Percentiles rank a stretch among this genome's conserved stretches.
These are phyloP conservation scores for Corbicula japonica DNA, from an alignment of 2,888 invertebrate species.

Conservation along the genomic window DNA sequence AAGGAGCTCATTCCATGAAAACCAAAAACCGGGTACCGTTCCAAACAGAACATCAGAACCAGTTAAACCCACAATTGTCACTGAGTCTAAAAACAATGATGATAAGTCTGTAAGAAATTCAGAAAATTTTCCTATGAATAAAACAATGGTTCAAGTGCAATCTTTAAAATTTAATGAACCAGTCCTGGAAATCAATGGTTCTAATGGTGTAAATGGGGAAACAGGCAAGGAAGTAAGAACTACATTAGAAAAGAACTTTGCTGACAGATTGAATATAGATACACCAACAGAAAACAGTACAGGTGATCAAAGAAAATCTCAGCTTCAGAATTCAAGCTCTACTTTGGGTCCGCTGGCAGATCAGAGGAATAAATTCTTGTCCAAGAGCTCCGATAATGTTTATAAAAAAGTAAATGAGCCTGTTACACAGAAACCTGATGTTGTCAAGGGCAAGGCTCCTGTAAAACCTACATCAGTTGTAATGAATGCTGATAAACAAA, in stretches of 20 bases:
- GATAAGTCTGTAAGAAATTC: slow-evolving; percentile 14
- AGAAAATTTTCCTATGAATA: not conserved
- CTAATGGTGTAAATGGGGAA: slow-evolving; percentile 19
- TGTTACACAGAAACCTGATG: slow-evolving; percentile 34
- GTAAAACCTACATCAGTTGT: slow-evolving; percentile 48
- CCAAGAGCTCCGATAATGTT: slow-evolving; percentile 56
- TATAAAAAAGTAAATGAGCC: slow-evolving; percentile 5
- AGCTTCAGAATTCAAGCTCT: slow-evolving; percentile 13
- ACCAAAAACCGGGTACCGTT: slow-evolving; percentile 12
- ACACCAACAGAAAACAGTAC: not conserved
- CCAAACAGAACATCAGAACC: slow-evolving; percentile 28
- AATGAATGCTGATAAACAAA: slow-evolving; percentile 60
- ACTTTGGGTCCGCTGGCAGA: slow-evolving; percentile 50
- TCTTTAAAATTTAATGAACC: slow-evolving; percentile 18
- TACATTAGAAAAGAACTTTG: not conserved
- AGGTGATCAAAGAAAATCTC: no score
- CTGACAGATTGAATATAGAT: no score
- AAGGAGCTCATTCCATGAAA: slow-evolving; percentile 34
- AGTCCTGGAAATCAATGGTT: slow-evolving; percentile 25
- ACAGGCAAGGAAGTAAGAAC: no score
- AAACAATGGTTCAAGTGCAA: slow-evolving; percentile 26
- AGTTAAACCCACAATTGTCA: slow-evolving; percentile 23
- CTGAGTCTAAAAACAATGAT: not conserved
- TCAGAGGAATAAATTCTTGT: slow-evolving; percentile 49
- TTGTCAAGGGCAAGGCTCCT: slow-evolving; percentile 28